These are phyloP conservation scores for Manis crassicaudata DNA, from an alignment of 2,797 vertebrate species.

Conservation along the genomic window DNA sequence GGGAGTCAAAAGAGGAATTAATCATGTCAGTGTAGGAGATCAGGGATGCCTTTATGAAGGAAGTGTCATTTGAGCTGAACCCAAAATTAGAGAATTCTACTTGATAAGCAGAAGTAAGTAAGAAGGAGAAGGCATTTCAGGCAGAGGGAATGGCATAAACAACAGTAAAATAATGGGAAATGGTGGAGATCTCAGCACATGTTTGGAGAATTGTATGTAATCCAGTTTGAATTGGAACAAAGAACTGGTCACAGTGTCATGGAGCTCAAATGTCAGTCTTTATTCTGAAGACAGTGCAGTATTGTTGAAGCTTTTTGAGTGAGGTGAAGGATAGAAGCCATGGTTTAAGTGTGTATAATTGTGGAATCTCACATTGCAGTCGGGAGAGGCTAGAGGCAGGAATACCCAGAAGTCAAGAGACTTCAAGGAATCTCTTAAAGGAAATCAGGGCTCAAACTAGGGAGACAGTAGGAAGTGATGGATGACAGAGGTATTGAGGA, in stretches of 20 bases:
- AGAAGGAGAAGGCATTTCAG: neutral
- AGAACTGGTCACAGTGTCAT: neutral
- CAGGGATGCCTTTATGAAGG: neutral
- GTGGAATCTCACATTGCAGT: neutral
- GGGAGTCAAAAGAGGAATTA: slow-evolving; percentile 10
- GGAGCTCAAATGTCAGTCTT: slow-evolving; percentile 31
- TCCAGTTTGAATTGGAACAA: neutral
- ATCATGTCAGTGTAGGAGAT: neutral
- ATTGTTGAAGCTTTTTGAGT: neutral
- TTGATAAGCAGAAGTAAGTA: neutral
- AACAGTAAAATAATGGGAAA: neutral
- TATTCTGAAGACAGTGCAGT: neutral
- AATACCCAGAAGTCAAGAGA: neutral
- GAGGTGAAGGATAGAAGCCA: neutral
- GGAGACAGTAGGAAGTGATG: neutral
- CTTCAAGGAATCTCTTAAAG: neutral
- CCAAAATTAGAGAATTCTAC: neutral
- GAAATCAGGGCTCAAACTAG: neutral
- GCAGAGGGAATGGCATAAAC: neutral
- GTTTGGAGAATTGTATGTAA: neutral
- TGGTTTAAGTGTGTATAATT: neutral
- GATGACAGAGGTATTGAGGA: neutral
- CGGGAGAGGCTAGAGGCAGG: neutral
- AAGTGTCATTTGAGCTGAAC: neutral
- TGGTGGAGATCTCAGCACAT: neutral